Evolutionary conservation across 2,797 vertebrate species (phyloP).

Genomic region (Melanotaenia pygmaea): DNA sequence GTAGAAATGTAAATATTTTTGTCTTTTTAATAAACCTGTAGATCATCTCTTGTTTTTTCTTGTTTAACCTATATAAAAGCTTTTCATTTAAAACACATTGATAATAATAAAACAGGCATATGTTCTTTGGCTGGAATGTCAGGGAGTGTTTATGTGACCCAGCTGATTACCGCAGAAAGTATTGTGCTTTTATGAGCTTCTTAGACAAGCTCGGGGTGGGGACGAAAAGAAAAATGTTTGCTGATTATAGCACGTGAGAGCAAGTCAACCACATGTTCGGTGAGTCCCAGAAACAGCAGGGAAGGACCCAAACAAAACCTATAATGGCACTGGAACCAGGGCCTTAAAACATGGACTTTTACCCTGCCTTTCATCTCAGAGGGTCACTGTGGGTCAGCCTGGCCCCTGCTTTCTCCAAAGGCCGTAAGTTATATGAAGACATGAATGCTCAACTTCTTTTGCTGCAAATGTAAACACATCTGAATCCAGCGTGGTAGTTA

Average conservation of each 20-base stretch:
- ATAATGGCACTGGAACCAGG: neutral
- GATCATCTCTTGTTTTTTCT: neutral
- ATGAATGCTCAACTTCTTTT: neutral
- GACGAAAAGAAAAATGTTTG: constrained; percentile 63
- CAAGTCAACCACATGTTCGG: constrained; percentile 64
- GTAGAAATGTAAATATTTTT: neutral
- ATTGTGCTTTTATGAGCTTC: constrained; percentile 79
- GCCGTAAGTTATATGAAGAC: constrained; percentile 6
- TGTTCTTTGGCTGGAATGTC: constrained; percentile 65
- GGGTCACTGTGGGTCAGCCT: constrained; percentile 46
- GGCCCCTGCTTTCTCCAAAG: neutral
- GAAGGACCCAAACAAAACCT: constrained; percentile 59
- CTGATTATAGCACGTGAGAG: constrained; percentile 67
- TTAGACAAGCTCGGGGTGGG: constrained; percentile 64
- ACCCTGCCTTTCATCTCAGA: constrained; percentile 36
- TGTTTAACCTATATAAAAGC: neutral
- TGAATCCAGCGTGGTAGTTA: constrained; percentile 36
- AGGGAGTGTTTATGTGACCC: constrained; percentile 78
- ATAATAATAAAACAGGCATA: constrained; percentile 25
- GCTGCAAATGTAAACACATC: constrained; percentile 3
- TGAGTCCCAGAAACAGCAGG: constrained; percentile 66
- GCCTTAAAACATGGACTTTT: constrained; percentile 45
- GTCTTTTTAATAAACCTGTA: neutral
- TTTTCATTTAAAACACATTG: constrained; percentile 6
- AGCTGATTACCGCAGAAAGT: constrained; percentile 81